Evolutionary conservation across 2,113 vertebrate genomes (phyloP), one percentile per base, ranked within the genome.

Genomic region (Percopsis transmontana): DNA sequence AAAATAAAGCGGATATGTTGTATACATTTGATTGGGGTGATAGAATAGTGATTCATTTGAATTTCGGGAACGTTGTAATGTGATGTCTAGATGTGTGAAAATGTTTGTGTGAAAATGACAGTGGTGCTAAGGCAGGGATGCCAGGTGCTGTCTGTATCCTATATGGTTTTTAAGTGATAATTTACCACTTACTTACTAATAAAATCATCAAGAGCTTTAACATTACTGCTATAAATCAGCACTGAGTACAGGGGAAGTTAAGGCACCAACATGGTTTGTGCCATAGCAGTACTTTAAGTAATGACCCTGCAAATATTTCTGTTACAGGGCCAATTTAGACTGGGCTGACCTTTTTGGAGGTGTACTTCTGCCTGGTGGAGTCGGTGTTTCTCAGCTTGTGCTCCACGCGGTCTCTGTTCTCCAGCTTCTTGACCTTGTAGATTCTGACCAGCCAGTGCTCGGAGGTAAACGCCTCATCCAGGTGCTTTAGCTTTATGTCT

Each of bases 361-460:
- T 96, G 93, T 95, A 96, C 91, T 96, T 97, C 93, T 97, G 96
- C 93, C 94, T 96, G 44, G 92, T 91, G 81, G 93, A 77, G 86
- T 96, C 93, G 69, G 94, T 94, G 88, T 94, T 90, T 68, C 95
- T 92, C 89, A 94, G 94, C 89, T 95, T 96, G 86, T 95, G 95
- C 83, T 95, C 94, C 85, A 96, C 16, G 2, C 89, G 91, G 86
- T 96, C 94, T 83, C 96, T 92, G 92, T 98, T 98, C 84, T 97
- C 95, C 84, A 93, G 91, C 71, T 93, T 93, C 88, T 97, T 97
- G 68, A 98, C 96, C 92, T 96, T 96, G 83, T 97, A 97, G 88
- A 97, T 97, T 79, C 96, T 91, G 82, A 97, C 96, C 77, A 98
- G 91, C 96, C 96, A 98, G 82, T 97, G 96, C 90, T 98, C 96